Conservation (phyloP, 2,113 vertebrate genomes). For the Hipposideros armiger region DNA sequence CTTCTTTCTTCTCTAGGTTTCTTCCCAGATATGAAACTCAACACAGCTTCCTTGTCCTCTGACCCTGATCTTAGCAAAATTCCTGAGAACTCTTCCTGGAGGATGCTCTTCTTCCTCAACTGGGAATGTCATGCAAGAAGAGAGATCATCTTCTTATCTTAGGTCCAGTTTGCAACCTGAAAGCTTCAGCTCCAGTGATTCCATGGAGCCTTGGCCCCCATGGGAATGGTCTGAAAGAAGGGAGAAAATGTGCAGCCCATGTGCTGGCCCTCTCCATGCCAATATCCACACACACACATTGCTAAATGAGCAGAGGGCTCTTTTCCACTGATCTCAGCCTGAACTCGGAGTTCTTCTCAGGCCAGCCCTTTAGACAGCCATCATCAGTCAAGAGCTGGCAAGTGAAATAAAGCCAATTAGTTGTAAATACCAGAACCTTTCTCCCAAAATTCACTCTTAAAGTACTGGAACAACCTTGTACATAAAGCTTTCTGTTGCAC, state of each 20-base stretch:
- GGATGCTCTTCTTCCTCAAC: not conserved
- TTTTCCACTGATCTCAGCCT: not conserved
- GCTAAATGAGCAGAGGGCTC: not conserved
- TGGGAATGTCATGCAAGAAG: not conserved
- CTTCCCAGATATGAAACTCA: slow-evolving; percentile 35
- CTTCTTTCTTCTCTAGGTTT: not conserved
- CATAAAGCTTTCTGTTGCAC: not conserved
- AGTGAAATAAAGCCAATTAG: slow-evolving; percentile 49
- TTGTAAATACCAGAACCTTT: slow-evolving; percentile 36
- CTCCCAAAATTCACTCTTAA: slow-evolving; percentile 19
- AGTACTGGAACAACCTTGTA: not conserved
- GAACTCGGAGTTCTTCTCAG: not conserved
- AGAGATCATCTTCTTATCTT: not conserved
- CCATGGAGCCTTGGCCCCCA: not conserved
- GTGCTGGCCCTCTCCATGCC: not conserved
- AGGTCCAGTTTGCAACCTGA: not conserved
- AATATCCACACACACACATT: rapidly evolving
- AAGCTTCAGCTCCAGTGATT: not conserved
- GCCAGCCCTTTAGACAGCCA: not conserved
- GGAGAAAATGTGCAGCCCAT: not conserved
- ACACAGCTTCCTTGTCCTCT: slow-evolving; percentile 4
- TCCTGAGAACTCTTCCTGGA: not conserved
- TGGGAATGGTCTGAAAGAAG: not conserved
- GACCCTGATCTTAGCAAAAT: not conserved
- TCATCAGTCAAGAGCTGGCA: slow-evolving; percentile 31